These are phyloP conservation scores for Periophthalmus modestus DNA, from an alignment of 2,113 vertebrate species.

Conservation along the genomic window DNA sequence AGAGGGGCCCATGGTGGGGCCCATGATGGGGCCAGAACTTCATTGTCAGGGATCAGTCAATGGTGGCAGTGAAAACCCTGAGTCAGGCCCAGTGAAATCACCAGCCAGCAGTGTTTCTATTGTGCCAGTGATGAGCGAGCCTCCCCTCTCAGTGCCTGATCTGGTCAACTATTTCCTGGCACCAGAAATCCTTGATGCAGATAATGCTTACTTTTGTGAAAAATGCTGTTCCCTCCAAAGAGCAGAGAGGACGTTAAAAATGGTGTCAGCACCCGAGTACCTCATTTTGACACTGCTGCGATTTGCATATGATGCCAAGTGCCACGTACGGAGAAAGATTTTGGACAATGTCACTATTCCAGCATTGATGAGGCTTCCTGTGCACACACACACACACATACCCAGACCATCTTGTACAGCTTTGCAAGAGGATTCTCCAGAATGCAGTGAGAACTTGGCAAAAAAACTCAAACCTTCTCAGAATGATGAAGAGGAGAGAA, in stretches of 20 bases:
- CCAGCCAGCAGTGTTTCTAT: conserved; percentile 26
- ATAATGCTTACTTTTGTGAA: conserved; percentile 97
- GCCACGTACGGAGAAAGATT: conserved; percentile 94
- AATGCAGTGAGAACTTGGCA: conserved; percentile 89
- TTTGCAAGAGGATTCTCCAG: conserved; percentile 82
- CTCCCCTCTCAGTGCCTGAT: conserved; percentile 87
- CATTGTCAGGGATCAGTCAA: conserved; percentile 76
- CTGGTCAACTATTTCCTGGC: conserved; percentile 95
- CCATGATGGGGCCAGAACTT: conserved; percentile 49
- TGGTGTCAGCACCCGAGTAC: conserved; percentile 92
- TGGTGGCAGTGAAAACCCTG: conserved; percentile 71
- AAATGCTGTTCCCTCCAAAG: conserved; percentile 92
- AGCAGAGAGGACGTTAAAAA: conserved; percentile 92
- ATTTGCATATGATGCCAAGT: conserved; percentile 95
- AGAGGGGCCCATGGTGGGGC: conserved; percentile 51
- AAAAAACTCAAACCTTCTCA: conserved; percentile 95
- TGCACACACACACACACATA: conserved; percentile 75
- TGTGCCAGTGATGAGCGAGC: conserved; percentile 67
- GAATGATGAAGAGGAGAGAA: conserved; percentile 77
- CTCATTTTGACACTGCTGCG: conserved; percentile 95
- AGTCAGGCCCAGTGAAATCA: conserved; percentile 34
- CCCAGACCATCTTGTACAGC: conserved; percentile 54
- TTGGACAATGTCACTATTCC: conserved; percentile 93
- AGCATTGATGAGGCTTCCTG: conserved; percentile 84
- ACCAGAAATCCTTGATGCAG: conserved; percentile 93